phyloP scores from a whole-genome alignment of 1,140 invertebrate genomes.

The Drosophila ficusphila region DNA sequence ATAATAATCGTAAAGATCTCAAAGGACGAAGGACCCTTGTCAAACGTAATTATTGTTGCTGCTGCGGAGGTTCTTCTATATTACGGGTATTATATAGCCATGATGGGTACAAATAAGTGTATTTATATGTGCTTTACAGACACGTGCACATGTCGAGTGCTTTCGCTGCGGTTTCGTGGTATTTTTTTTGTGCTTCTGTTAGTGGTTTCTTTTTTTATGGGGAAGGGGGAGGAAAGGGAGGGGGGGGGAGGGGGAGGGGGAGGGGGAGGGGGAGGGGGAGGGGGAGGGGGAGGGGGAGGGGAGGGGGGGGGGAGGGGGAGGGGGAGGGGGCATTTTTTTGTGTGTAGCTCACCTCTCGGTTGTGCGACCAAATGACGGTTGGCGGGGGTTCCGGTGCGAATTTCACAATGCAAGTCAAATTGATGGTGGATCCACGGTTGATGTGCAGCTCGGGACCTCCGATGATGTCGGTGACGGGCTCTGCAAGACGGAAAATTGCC shows the following conservation, averaged over 20 bases:
- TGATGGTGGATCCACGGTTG: constrained; percentile 94
- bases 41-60: constrained; percentile 53
- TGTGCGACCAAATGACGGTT: constrained; percentile 92
- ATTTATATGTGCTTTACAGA: not conserved
- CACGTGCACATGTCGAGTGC: constrained; percentile 25
- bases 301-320: too few relatives aligned
- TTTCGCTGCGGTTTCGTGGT: not conserved
- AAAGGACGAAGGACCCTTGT: constrained; percentile 50
- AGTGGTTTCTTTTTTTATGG: not conserved
- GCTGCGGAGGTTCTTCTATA: not conserved
- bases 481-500: constrained; percentile 85
- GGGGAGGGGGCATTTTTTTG: too few relatives aligned
- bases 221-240: too few relatives aligned
- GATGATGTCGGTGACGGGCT: constrained; percentile 92
- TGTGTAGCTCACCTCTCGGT: constrained; percentile 88
- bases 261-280: too few relatives aligned
- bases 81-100: not conserved
- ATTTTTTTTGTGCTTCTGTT: not conserved
- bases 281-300: too few relatives aligned
- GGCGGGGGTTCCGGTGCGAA: constrained; percentile 92
- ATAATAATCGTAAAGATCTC: not conserved
- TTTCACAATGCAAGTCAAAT: constrained; percentile 93
- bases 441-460: constrained; percentile 93
- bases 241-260: too few relatives aligned
- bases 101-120: not conserved